Percentiles rank a stretch among this genome's conserved stretches.
Evolutionary conservation across 2,797 vertebrate species (phyloP).

Genomic region (Chloroceryle inda): DNA sequence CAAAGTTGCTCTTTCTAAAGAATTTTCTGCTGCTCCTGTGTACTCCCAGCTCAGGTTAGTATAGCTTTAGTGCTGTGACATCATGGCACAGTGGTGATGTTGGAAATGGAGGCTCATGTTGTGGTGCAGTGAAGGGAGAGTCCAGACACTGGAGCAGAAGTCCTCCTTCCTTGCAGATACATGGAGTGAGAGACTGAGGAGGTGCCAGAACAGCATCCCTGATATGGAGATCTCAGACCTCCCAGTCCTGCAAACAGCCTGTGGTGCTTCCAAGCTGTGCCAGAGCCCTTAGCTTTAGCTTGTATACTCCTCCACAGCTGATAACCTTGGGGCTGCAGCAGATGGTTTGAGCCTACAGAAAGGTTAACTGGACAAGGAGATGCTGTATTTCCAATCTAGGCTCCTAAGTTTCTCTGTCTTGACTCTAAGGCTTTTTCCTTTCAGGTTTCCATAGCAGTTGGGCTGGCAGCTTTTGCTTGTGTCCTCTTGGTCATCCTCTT

Average conservation of each 20-base stretch:
- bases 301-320: neutral
- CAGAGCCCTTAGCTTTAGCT: neutral
- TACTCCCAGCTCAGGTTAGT: neutral
- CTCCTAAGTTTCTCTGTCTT: neutral
- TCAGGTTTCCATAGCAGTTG: constrained; percentile 95
- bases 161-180: neutral
- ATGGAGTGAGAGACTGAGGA: neutral
- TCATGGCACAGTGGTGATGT: neutral
- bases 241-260: neutral
- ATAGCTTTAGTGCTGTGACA: neutral
- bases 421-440: constrained; percentile 17
- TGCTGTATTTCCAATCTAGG: neutral
- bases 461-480: constrained; percentile 94
- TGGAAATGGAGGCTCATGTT: neutral
- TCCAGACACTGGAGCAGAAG: neutral
- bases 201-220: neutral
- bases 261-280: neutral
- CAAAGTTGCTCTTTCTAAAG: neutral
- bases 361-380: neutral
- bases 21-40: neutral
- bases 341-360: neutral
- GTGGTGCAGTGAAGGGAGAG: neutral
- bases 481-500: constrained; percentile 95
- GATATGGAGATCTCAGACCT: neutral
- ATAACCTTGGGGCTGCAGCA: neutral